Evolutionary conservation across 1,140 invertebrate species (phyloP).

Genomic region (Penaeus vannamei): DNA sequence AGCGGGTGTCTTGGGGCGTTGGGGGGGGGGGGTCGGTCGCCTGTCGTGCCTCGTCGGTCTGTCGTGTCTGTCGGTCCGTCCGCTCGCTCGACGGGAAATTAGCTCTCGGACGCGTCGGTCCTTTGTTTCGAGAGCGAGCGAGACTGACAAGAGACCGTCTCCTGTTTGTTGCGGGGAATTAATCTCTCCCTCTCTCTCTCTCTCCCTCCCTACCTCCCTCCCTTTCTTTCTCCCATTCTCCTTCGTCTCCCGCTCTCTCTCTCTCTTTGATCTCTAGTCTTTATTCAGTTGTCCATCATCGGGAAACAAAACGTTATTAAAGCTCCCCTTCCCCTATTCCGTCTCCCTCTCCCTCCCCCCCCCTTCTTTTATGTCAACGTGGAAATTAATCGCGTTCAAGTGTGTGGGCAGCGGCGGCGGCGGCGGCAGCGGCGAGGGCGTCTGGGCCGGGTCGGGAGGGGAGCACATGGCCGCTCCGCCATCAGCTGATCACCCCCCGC

Average conservation of each 20-base stretch:
- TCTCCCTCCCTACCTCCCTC: conserved; percentile 28
- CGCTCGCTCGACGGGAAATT: no score
- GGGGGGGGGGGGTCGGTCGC: no score
- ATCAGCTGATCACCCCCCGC: conserved; percentile 28
- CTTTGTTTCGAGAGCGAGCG: no score
- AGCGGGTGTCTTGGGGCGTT: no score
- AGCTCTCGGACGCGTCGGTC: no score
- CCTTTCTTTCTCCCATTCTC: conserved; percentile 31
- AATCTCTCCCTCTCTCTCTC: conserved; percentile 29
- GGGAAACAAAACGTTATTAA: neutral
- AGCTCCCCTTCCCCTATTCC: neutral
- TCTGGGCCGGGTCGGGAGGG: neutral
- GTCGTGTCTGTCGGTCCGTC: no score
- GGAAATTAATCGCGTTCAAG: conserved; percentile 13
- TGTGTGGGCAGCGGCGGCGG: neutral
- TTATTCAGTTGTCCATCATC: no score
- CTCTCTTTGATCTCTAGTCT: no score
- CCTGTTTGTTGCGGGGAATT: neutral
- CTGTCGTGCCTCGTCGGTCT: no score
- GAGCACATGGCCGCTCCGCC: conserved; percentile 21
- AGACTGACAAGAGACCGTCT: no score
- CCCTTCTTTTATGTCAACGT: neutral
- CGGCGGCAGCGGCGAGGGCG: neutral
- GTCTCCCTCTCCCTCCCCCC: neutral
- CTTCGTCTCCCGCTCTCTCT: no score